These are phyloP conservation scores for Semotilus atromaculatus DNA, from an alignment of 2,797 vertebrate species.

Conservation along the genomic window DNA sequence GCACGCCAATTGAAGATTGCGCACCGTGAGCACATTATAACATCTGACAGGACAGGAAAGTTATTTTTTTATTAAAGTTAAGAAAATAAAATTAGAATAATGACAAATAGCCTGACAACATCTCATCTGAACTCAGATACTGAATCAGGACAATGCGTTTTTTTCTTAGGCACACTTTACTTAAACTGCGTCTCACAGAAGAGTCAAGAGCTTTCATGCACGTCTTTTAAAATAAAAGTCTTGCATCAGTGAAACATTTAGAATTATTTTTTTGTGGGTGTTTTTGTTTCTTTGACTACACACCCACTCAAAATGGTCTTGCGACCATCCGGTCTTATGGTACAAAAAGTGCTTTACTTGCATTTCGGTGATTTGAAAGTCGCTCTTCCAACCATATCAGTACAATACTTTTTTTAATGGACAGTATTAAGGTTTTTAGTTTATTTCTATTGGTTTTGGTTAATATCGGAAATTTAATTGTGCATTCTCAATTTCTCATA, in stretches of 20 bases:
- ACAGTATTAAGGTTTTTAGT: background rate
- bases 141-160: background rate
- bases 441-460: background rate
- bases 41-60: background rate
- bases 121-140: too few relatives aligned
- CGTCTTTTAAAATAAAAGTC: too few relatives aligned
- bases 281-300: too few relatives aligned
- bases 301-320: too few relatives aligned
- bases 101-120: background rate
- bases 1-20: background rate
- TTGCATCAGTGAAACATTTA: too few relatives aligned
- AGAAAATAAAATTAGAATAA: background rate
- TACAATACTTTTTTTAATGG: background rate
- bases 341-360: background rate
- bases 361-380: background rate
- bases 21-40: background rate
- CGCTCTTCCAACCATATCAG: background rate
- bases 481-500: too few relatives aligned
- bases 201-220: too few relatives aligned
- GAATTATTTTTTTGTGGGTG: too few relatives aligned
- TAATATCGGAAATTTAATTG: background rate
- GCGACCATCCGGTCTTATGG: too few relatives aligned
- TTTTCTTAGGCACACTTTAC: background rate
- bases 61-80: background rate
- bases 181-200: background rate